Evolutionary conservation across 2,113 vertebrate genomes (phyloP).

Genomic region (Onychostoma macrolepis): DNA sequence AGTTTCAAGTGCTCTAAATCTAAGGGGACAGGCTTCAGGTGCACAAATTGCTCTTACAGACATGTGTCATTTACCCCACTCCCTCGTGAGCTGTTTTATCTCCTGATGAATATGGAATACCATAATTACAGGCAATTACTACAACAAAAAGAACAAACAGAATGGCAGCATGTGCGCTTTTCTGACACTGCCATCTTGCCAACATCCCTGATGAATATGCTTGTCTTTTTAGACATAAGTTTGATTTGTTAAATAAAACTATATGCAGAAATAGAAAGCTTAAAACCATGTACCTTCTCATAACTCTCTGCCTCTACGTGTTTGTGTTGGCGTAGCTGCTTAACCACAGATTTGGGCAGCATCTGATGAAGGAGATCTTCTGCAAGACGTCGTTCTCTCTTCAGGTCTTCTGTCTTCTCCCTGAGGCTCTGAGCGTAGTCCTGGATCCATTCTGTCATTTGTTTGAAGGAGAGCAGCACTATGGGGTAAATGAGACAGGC

Average conservation of each 20-base stretch:
- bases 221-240: slow-evolving; percentile 34
- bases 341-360: slow-evolving; percentile 88
- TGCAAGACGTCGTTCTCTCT: slow-evolving; percentile 77
- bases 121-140: slow-evolving; percentile 83
- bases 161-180: slow-evolving; percentile 67
- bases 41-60: slow-evolving; percentile 60
- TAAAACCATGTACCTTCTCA: slow-evolving; percentile 75
- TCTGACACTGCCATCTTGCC: slow-evolving; percentile 59
- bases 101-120: slow-evolving; percentile 80
- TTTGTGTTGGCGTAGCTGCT: slow-evolving; percentile 80
- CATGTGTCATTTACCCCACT: slow-evolving; percentile 65
- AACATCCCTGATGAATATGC: slow-evolving; percentile 51
- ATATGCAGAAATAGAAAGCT: neutral
- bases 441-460: slow-evolving; percentile 87
- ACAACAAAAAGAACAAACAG: slow-evolving; percentile 79
- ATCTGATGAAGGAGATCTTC: slow-evolving; percentile 91
- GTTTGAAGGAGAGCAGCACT: slow-evolving; percentile 84
- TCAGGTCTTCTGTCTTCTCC: slow-evolving; percentile 81
- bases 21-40: slow-evolving; percentile 63
- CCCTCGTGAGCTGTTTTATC: slow-evolving; percentile 75
- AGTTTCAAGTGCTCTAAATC: slow-evolving; percentile 19
- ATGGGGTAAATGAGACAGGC: slow-evolving; percentile 84
- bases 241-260: slow-evolving; percentile 30
- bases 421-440: slow-evolving; percentile 78
- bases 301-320: slow-evolving; percentile 90